Base-by-base conservation (phyloP, 2,888 invertebrate genomes). In the Eugnorisma glareosa region DNA sequence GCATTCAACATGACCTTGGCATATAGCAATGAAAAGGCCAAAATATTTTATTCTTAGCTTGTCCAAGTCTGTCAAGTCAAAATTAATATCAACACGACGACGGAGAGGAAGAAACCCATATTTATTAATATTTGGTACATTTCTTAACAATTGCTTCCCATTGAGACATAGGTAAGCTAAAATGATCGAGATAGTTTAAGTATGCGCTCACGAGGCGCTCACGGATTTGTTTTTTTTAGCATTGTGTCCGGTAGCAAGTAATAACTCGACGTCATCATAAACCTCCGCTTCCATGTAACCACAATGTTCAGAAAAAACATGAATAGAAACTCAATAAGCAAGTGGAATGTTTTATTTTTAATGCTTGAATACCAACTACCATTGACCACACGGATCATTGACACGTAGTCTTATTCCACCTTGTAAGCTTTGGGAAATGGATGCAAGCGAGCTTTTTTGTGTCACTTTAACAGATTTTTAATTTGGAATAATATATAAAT, bases 301-400 rank as follows among this genome's bases (percentile, higher is more conserved):
- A 82, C 72, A 83, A 63, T 45, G 66, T 13, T 75, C 13, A 63
- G 43, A 69, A 83, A 81, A 85, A 83, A 71, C 35, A 40, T 81
- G 40, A 59, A 51, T 75, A 63, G 28, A 28, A 71, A 67, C 57
- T 69, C 43, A 66, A 59, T 31, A 31, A 61, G 21, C 28, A 24
- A 64, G 51, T 81, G 40, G 18, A 51, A 76, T 75, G 48, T 40
- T 84, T 48, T 75, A 68, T 73, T 70, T 54, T 43, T 63, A 73
- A n/a, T n/a, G n/a, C 71, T 61, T 69, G 37, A 67, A 24, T 24
- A 48, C 37, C 18, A 81, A 67, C n/a, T 24, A 48, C 37, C 18
- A 81, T 43, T 75, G 45, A 85, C 82, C 77, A 59, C 77, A 82
- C 2, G 69, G 83, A 59, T 45, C 83, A 82, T 77, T 83, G 86